A percentile compares a stretch with the other conserved stretches of the same genome.
phyloP scores from a whole-genome alignment of 2,888 invertebrate genomes.

The Boloria euphrosyne region DNA sequence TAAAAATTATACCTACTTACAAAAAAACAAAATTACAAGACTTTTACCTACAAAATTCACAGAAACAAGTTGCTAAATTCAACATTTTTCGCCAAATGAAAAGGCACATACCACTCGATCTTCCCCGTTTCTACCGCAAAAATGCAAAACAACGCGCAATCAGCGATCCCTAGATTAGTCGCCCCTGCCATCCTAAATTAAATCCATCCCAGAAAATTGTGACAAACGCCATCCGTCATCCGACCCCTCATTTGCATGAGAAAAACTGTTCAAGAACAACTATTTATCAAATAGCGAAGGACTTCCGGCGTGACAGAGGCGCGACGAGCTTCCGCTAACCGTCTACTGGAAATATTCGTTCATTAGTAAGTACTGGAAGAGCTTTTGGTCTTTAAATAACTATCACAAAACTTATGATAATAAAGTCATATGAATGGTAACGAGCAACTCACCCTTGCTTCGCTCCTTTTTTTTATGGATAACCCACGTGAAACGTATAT shows the following conservation, averaged over 20 bases:
- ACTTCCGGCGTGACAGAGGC: constrained; percentile 80
- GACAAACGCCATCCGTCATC: constrained; percentile 80
- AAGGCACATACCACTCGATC: constrained; percentile 38
- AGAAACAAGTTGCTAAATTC: not conserved
- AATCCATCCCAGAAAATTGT: constrained; percentile 80
- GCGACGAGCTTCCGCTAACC: constrained; percentile 77
- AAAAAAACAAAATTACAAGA: too few relatives aligned
- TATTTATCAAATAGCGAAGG: constrained; percentile 80
- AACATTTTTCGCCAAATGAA: constrained; percentile 16
- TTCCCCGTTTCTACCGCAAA: constrained; percentile 37
- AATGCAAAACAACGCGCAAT: constrained; percentile 53
- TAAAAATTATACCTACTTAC: too few relatives aligned
- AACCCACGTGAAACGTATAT: too few relatives aligned
- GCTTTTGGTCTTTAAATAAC: not conserved
- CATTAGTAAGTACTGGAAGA: not conserved
- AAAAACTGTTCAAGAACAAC: constrained; percentile 81
- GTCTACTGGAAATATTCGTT: constrained; percentile 35
- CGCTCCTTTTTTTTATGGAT: too few relatives aligned
- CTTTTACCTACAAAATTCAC: not conserved
- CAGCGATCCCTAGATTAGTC: constrained; percentile 63
- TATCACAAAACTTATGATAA: too few relatives aligned
- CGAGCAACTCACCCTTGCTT: too few relatives aligned
- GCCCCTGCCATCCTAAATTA: constrained; percentile 74
- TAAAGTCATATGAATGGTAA: too few relatives aligned
- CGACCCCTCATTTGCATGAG: constrained; percentile 80